Evolutionary conservation across 1,140 invertebrate genomes (phyloP).

Genomic region (Neotoxoptera formosana): DNA sequence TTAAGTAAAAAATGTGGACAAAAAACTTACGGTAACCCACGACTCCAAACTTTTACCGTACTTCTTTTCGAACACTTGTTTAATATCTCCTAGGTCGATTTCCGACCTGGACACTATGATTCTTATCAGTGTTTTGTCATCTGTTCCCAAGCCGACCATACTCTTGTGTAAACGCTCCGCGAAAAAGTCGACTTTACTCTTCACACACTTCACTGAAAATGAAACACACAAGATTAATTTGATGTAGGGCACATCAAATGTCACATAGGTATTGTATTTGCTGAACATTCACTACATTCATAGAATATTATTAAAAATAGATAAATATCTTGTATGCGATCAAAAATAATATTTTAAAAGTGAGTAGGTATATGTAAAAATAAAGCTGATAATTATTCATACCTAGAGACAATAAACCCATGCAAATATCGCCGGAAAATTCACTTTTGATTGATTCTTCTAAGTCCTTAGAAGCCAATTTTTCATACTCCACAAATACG

Average conservation of each 20-base stretch:
- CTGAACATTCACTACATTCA: background rate
- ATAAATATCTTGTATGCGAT: background rate
- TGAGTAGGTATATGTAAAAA: background rate
- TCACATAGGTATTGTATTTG: background rate
- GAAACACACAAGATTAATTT: background rate
- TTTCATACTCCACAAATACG: slow-evolving; percentile 81
- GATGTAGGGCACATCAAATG: background rate
- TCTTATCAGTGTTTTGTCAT: slow-evolving; percentile 85
- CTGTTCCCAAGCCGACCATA: slow-evolving; percentile 88
- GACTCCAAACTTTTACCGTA: slow-evolving; percentile 82
- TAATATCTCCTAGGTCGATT: slow-evolving; percentile 87
- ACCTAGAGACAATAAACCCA: slow-evolving; percentile 87
- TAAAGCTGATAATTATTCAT: slow-evolving; percentile 62
- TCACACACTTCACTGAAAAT: slow-evolving; percentile 76
- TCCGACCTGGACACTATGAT: slow-evolving; percentile 87
- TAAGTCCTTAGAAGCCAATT: slow-evolving; percentile 78
- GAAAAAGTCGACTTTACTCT: slow-evolving; percentile 87
- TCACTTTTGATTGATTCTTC: slow-evolving; percentile 88
- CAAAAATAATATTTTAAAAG: background rate
- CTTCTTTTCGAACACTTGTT: slow-evolving; percentile 77
- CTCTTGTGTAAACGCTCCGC: slow-evolving; percentile 86
- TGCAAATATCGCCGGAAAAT: slow-evolving; percentile 85
- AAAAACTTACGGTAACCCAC: slow-evolving; percentile 68
- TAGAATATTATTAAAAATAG: background rate
- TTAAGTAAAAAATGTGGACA: slow-evolving; percentile 1